Base-by-base conservation (phyloP, 1,140 invertebrate genomes). In the Tachypleus tridentatus region DNA sequence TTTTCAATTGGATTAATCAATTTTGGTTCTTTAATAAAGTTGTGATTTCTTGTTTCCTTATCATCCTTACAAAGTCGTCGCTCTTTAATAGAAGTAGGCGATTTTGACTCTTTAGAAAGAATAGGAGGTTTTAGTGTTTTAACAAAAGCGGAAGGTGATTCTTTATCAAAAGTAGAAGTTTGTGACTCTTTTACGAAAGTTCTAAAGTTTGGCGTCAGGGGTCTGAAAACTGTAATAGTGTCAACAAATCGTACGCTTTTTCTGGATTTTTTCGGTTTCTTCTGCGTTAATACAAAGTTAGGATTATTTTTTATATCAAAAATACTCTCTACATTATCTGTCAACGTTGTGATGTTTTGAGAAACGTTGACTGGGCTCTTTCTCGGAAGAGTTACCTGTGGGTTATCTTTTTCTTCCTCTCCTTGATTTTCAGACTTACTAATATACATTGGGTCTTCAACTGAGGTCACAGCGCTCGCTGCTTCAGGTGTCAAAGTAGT, bases 161-260 rank as follows among this genome's bases (percentile, higher is more conserved):
- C 29, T 29, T 29, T 29, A 29, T 29, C 29, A 29, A 29, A 29
- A 29, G 29, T 29, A 29, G 29, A 29, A 29, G 29, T 29, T 29
- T 29, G 29, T 29, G 29, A 29, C 29, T 29, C 29, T 29, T n/a
- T 29, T 29, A 29, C 29, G 2, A 29, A 29, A 4, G 49, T 57
- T 8, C 10, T 9, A 48, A 9, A 49, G 7, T 49, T 57, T 6
- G 54, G 53, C 5, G 63, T 11, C 29, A 61, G n/a, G 47, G 56
- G 50, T 8, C 61, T 5, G 29, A 29, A 67, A 59, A 67, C 62
- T 3, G 66, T 67, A 7, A 67, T 3, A 49, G 66, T 62, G 6
- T 67, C 66, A 5, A 63, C 54, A 67, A 67, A 67, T 49, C 66
- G 47, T 4, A 67, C 66, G 2, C 6, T 54, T 57, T 64, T 67